Base-by-base conservation (phyloP, 2,888 invertebrate genomes). In the Andrena bucephala region DNA sequence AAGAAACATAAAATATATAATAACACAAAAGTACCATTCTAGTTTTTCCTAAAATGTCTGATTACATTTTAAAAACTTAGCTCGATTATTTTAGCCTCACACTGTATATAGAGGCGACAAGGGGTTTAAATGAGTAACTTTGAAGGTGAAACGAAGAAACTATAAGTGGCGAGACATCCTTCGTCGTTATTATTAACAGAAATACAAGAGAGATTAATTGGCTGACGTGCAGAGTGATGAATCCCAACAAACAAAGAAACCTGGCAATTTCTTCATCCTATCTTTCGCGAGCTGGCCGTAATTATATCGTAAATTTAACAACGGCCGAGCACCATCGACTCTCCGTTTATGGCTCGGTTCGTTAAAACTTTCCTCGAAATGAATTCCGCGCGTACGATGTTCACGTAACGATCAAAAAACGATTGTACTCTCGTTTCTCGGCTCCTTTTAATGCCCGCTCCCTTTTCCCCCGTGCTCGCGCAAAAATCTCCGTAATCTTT, bases 351-450 rank as follows among this genome's bases (percentile, higher is more conserved):
- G 75, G 69, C 52, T 69, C n/a, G 54, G 59, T 69, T 79, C 79
- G 79, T 79, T 79, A 79, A 78, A 75, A 75, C 69, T 79, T 79
- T 69, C 65, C 50, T 31, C 36, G 68, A 65, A 65, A 79, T 75
- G 65, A 75, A 75, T 70, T 65, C 65, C 65, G 36, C 59, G 24
- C 50, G 48, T 52, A 74, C 73, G 77, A 78, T 78, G 33, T 24
- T 78, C 67, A 62, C 57, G 73, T 62, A 72, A 72, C 62, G 60
- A 60, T 67, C 60, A 60, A 31, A 67, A 75, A 79, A 75, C 77
- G 72, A 77, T 70, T 65, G 54, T 77, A 70, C 73, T 57, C 57
- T 27, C 67, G 29, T 73, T 70, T 69, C 50, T 31, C 29, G 52
- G 50, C 33, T 48, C 20, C 16, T 59, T 74, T 74, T 67, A 73